Percentiles rank a stretch among this genome's conserved stretches.
These are phyloP conservation scores for Sinodicranocentrus sp. DNA, from an alignment of 2,888 invertebrate species.

Conservation along the genomic window DNA sequence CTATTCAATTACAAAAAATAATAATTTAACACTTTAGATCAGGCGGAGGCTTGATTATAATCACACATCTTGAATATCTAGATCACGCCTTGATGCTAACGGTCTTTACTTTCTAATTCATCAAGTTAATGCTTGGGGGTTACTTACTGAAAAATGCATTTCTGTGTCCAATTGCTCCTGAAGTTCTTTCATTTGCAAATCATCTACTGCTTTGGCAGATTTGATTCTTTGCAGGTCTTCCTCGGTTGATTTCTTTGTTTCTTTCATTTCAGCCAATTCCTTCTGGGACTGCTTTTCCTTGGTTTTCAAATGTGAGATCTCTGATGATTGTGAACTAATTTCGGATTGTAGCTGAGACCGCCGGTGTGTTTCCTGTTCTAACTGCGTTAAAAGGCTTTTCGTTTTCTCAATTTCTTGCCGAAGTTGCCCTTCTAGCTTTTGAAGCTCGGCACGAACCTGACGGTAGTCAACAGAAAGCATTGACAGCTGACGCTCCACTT, in stretches of 20 bases:
- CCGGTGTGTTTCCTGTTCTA: slow-evolving; percentile 95
- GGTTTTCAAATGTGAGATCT: slow-evolving; percentile 85
- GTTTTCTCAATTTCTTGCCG: slow-evolving; percentile 92
- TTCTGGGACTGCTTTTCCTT: slow-evolving; percentile 86
- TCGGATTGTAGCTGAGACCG: slow-evolving; percentile 91
- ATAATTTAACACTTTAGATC: no score
- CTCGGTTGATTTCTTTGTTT: slow-evolving; percentile 85
- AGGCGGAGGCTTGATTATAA: no score
- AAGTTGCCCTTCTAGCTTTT: slow-evolving; percentile 94
- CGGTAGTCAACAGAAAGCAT: slow-evolving; percentile 96
- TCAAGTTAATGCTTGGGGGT: no score
- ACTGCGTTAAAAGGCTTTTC: slow-evolving; percentile 87
- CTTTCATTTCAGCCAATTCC: slow-evolving; percentile 85
- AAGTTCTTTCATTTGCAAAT: slow-evolving; percentile 91
- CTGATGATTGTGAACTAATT: slow-evolving; percentile 85
- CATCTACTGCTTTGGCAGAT: slow-evolving; percentile 84
- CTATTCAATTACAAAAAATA: no score
- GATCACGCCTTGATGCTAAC: no score
- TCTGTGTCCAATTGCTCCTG: slow-evolving; percentile 97
- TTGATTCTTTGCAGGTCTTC: slow-evolving; percentile 88
- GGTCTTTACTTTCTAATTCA: no score
- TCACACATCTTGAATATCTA: no score
- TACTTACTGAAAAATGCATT: slow-evolving; percentile 91
- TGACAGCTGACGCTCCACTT: slow-evolving; percentile 95
- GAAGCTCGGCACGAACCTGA: slow-evolving; percentile 87